These are phyloP conservation scores for Orycteropus afer DNA, from an alignment of 2,113 vertebrate genomes.

Conservation along the genomic window DNA sequence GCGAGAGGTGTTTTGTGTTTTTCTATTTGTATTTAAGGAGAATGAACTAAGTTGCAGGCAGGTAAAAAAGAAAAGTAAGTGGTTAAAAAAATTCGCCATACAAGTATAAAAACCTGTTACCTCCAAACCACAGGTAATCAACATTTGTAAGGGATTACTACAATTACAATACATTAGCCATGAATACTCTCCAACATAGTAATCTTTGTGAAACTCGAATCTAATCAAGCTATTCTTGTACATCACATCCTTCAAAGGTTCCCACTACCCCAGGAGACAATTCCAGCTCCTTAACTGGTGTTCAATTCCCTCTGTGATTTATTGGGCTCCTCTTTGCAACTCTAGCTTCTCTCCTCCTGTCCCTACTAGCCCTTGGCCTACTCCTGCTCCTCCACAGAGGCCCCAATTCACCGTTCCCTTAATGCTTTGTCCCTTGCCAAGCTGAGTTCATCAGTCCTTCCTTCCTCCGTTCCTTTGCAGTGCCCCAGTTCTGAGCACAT, in stretches of 20 bases:
- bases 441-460: not conserved
- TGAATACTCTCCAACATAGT: accelerated
- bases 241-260: accelerated
- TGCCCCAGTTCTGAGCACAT: not conserved
- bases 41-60: not conserved
- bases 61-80: not conserved
- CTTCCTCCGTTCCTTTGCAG: accelerated
- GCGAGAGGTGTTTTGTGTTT: accelerated
- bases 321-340: accelerated
- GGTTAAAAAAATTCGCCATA: not conserved
- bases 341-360: not conserved
- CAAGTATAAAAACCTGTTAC: not conserved
- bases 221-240: accelerated
- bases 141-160: not conserved
- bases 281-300: not conserved
- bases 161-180: not conserved
- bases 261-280: not conserved
- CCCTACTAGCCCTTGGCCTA: not conserved
- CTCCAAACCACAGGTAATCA: not conserved
- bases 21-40: not conserved
- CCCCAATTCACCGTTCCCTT: accelerated
- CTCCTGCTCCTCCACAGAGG: accelerated
- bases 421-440: not conserved
- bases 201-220: accelerated
- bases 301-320: not conserved